Percentiles rank a stretch among this genome's conserved stretches.
These are phyloP conservation scores for Anoplolepis gracilipes DNA, from an alignment of 1,140 invertebrate species.

Conservation along the genomic window DNA sequence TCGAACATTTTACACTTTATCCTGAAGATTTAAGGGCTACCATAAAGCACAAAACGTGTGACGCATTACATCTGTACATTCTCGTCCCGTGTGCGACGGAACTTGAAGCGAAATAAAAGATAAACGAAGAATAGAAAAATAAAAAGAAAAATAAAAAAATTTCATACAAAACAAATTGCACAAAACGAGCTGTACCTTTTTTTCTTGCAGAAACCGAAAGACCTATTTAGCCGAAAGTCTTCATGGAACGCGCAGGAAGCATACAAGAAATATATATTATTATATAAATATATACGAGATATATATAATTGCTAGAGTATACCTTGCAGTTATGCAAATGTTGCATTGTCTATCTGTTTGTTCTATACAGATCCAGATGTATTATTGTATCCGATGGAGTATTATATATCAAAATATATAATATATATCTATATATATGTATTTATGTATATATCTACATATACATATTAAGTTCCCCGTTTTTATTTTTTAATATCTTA, in stretches of 20 bases:
- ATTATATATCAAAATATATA: conserved; percentile 77
- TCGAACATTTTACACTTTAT: conserved; percentile 23
- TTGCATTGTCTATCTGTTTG: conserved; percentile 83
- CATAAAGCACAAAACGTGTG: conserved; percentile 11
- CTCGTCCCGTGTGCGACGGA: conserved; percentile 60
- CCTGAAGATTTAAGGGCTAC: conserved; percentile 27
- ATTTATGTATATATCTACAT: too few relatives aligned
- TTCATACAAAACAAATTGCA: conserved; percentile 73
- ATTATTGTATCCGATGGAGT: conserved; percentile 83
- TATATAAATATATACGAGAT: conserved; percentile 74
- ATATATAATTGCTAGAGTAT: conserved; percentile 79
- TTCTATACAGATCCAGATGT: conserved; percentile 82
- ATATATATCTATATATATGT: conserved; percentile 71
- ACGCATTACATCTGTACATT: background rate
- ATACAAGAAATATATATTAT: conserved; percentile 72
- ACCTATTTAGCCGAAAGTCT: conserved; percentile 81
- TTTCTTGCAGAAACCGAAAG: conserved; percentile 74
- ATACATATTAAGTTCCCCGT: too few relatives aligned
- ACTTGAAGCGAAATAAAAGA: conserved; percentile 47
- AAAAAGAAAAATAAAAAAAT: conserved; percentile 42
- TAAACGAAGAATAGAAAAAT: conserved; percentile 35
- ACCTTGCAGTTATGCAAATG: conserved; percentile 81
- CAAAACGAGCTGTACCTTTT: conserved; percentile 79
- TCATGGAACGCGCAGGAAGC: conserved; percentile 75
- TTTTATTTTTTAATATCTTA: background rate